phyloP scores from a whole-genome alignment of 2,113 vertebrate genomes.

The Sclerurus mexicanus region DNA sequence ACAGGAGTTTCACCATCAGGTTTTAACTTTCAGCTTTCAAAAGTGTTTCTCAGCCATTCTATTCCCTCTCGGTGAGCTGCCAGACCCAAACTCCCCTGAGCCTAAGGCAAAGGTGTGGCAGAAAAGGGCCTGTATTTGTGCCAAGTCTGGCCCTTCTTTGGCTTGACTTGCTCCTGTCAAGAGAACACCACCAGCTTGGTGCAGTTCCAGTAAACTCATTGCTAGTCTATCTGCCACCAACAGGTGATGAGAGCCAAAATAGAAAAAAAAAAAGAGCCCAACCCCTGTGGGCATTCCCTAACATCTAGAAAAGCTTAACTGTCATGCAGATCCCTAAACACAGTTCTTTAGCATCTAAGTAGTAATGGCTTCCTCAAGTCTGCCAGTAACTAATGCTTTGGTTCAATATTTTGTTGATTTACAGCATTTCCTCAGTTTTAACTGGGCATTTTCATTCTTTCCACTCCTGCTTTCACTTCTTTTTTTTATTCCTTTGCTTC shows the following conservation, averaged over 20 bases:
- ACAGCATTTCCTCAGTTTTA: neutral
- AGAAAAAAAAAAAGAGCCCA: no score
- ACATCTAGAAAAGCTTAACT: neutral
- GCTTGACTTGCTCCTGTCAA: neutral
- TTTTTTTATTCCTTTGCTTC: neutral
- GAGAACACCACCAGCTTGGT: neutral
- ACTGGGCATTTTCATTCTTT: neutral
- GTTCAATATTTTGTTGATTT: neutral
- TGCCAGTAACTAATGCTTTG: neutral
- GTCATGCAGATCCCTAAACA: neutral
- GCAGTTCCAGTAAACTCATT: neutral
- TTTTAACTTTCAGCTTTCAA: neutral
- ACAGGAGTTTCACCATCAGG: neutral
- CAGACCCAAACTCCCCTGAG: neutral
- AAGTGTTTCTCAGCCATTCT: neutral
- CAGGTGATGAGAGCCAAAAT: neutral
- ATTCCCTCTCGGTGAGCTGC: neutral
- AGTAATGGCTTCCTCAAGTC: neutral
- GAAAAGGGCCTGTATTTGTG: neutral
- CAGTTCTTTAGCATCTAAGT: neutral
- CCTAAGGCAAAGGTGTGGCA: neutral
- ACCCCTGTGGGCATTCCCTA: neutral
- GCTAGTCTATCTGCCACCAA: neutral
- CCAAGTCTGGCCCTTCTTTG: neutral
- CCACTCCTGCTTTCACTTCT: neutral